Percentiles rank a stretch among this genome's conserved stretches.
Evolutionary conservation across 2,888 invertebrate species (phyloP).

Genomic region (Drosophila eohydei): DNA sequence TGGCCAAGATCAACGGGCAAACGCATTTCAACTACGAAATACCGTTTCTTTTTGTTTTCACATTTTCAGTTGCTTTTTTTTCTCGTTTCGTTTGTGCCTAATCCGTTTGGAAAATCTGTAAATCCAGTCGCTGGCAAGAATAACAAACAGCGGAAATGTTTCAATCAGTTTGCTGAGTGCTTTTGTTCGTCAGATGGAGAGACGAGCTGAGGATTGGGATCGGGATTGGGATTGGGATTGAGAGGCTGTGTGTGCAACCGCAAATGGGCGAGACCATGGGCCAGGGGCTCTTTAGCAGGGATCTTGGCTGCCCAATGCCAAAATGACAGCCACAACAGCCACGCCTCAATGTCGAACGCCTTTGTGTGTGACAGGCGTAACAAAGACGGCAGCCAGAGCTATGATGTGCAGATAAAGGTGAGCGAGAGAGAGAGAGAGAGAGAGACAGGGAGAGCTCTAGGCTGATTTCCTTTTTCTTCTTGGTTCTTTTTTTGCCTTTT

Average conservation of each 20-base stretch:
- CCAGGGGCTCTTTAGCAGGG: conserved; percentile 65
- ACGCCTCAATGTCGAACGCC: conserved; percentile 49
- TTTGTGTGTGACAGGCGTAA: conserved; percentile 32
- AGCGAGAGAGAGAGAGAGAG: conserved; percentile 15
- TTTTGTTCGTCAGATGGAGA: conserved; percentile 53
- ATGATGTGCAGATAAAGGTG: conserved; percentile 7
- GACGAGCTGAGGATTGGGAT: conserved; percentile 12
- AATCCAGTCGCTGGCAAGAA: conserved; percentile 68
- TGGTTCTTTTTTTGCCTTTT: conserved; percentile 59
- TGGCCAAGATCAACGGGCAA: conserved; percentile 42
- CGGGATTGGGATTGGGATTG: conserved; percentile 8
- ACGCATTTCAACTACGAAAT: conserved; percentile 31
- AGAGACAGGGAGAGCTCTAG: conserved; percentile 6
- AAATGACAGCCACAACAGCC: conserved; percentile 62
- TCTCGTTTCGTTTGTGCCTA: conserved; percentile 39
- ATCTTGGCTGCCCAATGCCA: conserved; percentile 21
- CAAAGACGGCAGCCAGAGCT: conserved; percentile 24
- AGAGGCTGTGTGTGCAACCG: conserved; percentile 21
- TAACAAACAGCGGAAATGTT: conserved; percentile 74
- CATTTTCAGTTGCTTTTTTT: conserved; percentile 16
- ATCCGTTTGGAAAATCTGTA: conserved; percentile 74
- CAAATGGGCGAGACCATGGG: conserved; percentile 47
- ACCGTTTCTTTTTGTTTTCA: conserved; percentile 22
- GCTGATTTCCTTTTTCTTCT: conserved; percentile 7
- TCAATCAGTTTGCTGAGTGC: conserved; percentile 71